Conservation (phyloP, 1,140 invertebrate species). For the Tribolium madens region DNA sequence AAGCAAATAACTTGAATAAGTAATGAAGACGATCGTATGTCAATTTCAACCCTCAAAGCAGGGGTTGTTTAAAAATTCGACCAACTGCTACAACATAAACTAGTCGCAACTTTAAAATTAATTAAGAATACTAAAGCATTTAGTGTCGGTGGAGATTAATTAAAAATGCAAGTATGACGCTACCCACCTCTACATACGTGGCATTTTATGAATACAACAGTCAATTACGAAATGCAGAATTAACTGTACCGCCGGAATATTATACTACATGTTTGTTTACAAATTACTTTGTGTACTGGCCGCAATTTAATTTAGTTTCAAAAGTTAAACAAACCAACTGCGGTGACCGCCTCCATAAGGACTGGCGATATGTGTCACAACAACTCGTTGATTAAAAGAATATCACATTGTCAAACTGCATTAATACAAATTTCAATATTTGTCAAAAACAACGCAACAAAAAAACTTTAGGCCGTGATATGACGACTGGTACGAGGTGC, state of each 20-base stretch:
- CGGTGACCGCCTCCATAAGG: not conserved
- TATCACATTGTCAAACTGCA: not conserved
- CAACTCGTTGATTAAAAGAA: constrained; percentile 7
- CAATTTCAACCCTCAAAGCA: constrained; percentile 48
- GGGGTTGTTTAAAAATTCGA: constrained; percentile 37
- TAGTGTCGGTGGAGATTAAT: constrained; percentile 4
- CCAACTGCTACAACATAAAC: constrained; percentile 11
- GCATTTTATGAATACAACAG: constrained; percentile 13
- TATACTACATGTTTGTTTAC: constrained; percentile 34
- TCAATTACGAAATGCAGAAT: constrained; percentile 41
- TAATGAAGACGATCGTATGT: constrained; percentile 58
- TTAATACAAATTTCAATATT: no score
- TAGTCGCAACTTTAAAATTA: constrained; percentile 12
- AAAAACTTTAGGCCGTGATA: no score
- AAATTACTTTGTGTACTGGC: constrained; percentile 39
- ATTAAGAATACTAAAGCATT: constrained; percentile 42
- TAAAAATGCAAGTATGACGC: constrained; percentile 12
- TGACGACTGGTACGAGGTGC: not conserved
- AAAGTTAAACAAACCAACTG: constrained; percentile 27
- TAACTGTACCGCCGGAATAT: constrained; percentile 19
- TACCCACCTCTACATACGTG: not conserved
- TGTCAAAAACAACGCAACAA: no score
- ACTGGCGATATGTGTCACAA: constrained; percentile 31
- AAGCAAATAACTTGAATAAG: constrained; percentile 57
- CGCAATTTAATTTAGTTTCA: constrained; percentile 43